Percentiles rank a stretch among this genome's conserved stretches.
phyloP scores from a whole-genome alignment of 2,113 vertebrate genomes.

The Rhinolophus ferrumequinum region DNA sequence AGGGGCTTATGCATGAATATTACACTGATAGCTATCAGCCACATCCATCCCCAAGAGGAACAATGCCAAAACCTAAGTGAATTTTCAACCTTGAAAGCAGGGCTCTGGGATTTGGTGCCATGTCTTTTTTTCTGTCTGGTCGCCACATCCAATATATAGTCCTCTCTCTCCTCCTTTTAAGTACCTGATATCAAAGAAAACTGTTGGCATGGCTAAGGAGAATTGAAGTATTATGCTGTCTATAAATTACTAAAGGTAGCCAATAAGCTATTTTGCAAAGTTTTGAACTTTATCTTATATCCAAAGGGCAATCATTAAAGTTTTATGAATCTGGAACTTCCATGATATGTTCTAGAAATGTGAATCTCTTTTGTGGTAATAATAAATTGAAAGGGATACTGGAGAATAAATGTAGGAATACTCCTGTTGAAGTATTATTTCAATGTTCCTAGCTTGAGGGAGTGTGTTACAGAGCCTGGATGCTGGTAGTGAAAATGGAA shows the following conservation, averaged over 20 bases:
- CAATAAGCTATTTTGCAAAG: conserved; percentile 10
- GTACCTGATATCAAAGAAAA: background rate
- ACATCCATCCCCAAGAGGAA: background rate
- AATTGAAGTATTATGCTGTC: background rate
- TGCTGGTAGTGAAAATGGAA: background rate
- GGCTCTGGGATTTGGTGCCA: background rate
- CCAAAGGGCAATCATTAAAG: background rate
- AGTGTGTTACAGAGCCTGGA: background rate
- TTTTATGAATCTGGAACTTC: conserved; percentile 30
- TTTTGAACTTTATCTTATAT: conserved; percentile 41
- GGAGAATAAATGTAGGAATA: background rate
- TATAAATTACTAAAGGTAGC: background rate
- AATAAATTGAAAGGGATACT: conserved; percentile 16
- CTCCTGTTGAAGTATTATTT: background rate
- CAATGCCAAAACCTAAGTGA: background rate
- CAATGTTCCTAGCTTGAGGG: background rate
- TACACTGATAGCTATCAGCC: background rate
- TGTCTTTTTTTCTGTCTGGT: background rate
- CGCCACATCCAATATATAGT: background rate
- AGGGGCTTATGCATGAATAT: background rate
- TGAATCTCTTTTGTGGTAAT: conserved; percentile 30
- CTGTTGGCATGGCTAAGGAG: background rate
- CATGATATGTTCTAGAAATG: conserved; percentile 35
- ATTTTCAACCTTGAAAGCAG: background rate
- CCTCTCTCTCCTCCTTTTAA: background rate